Percentiles rank a stretch among this genome's conserved stretches.
These are phyloP conservation scores for Leptinotarsa undecemlineata DNA, from an alignment of 1,140 invertebrate genomes.

Conservation along the genomic window DNA sequence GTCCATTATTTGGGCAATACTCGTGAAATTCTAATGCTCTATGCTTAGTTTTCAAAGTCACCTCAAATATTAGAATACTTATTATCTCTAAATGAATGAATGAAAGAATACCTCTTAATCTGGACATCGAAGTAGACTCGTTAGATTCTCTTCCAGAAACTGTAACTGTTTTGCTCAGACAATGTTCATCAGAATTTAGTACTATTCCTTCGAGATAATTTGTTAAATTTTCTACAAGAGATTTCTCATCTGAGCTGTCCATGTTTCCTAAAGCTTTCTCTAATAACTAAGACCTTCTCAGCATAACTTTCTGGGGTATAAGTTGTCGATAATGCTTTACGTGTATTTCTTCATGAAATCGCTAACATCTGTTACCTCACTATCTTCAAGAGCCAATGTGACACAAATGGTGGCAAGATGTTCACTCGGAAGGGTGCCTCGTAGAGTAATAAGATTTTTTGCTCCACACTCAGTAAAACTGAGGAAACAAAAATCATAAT, in stretches of 20 bases:
- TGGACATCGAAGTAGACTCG: not conserved
- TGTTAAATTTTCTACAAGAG: not conserved
- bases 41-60: not conserved
- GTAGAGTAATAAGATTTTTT: too few relatives aligned
- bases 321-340: not conserved
- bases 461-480: constrained; percentile 8
- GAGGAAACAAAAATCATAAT: not conserved
- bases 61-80: not conserved
- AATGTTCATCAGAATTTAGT: not conserved
- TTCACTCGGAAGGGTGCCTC: constrained; percentile 13
- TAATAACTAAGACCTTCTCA: not conserved
- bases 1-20: not conserved
- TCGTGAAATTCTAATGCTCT: not conserved
- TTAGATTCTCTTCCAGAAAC: not conserved
- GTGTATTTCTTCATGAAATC: not conserved
- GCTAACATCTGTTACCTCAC: constrained; percentile 6
- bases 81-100: not conserved
- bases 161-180: not conserved
- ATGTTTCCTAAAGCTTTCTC: constrained; percentile 8
- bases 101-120: not conserved
- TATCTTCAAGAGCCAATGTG: not conserved
- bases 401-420: constrained; percentile 12
- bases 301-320: not conserved
- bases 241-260: not conserved
- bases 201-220: not conserved